phyloP scores from a whole-genome alignment of 2,797 vertebrate genomes.

The Epinephelus coioides region DNA sequence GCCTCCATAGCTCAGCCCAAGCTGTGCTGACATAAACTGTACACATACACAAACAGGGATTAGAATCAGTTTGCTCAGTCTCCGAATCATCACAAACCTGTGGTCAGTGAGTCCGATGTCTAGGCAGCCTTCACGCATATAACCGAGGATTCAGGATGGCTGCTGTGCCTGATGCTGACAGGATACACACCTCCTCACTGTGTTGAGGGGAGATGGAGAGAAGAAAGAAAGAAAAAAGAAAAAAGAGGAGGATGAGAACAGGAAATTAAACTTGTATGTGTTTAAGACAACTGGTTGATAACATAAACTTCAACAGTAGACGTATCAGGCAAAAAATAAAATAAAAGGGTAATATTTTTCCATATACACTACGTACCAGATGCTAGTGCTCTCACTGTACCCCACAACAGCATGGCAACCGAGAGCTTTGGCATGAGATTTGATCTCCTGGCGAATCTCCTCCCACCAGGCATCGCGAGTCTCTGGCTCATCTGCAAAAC shows the following conservation, averaged over 20 bases:
- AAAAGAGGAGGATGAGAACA: background rate
- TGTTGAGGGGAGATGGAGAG: constrained; percentile 35
- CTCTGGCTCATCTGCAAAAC: constrained; percentile 99
- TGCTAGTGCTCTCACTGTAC: constrained; percentile 99
- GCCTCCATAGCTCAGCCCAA: background rate
- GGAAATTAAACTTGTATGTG: background rate
- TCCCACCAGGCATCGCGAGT: constrained; percentile 99
- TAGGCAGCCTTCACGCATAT: constrained; percentile 94
- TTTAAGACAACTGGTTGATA: background rate
- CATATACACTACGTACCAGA: constrained; percentile 88
- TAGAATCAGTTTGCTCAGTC: background rate
- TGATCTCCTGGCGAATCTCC: constrained; percentile 99
- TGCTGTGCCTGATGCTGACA: constrained; percentile 97
- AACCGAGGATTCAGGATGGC: constrained; percentile 96
- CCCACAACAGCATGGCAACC: constrained; percentile 98
- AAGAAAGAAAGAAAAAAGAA: no score
- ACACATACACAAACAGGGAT: background rate
- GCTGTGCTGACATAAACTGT: background rate
- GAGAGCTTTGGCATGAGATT: constrained; percentile 98
- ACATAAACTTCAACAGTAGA: background rate
- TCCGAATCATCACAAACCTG: constrained; percentile 84
- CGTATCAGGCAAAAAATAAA: background rate
- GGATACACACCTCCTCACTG: constrained; percentile 99
- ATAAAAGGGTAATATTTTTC: background rate
- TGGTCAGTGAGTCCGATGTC: constrained; percentile 92